These are phyloP conservation scores for Creontiades dilutus DNA, from an alignment of 2,888 invertebrate genomes.

Conservation along the genomic window DNA sequence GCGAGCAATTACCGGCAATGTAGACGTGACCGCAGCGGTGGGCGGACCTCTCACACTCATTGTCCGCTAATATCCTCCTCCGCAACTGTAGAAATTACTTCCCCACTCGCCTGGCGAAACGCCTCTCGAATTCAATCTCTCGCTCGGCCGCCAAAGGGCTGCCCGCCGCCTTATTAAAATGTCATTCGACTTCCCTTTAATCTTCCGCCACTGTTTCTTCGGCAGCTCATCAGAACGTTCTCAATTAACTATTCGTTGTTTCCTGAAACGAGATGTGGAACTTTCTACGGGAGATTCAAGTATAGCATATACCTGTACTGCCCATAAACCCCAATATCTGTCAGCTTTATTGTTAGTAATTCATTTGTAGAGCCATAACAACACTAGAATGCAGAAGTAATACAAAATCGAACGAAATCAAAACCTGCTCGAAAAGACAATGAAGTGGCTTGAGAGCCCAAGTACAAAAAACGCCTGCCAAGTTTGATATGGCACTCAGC, in stretches of 20 bases:
- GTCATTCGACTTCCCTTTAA: conserved; percentile 24
- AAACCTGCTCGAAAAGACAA: too few relatives aligned
- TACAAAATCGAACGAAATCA: too few relatives aligned
- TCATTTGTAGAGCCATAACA: too few relatives aligned
- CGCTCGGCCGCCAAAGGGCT: background rate
- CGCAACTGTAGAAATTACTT: conserved; percentile 52
- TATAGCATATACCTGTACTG: too few relatives aligned
- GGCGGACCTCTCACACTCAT: conserved; percentile 33
- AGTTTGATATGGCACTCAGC: too few relatives aligned
- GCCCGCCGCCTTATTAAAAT: conserved; percentile 21
- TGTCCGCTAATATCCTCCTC: conserved; percentile 58
- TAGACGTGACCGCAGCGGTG: background rate
- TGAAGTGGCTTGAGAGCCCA: too few relatives aligned
- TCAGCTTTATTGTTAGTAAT: too few relatives aligned
- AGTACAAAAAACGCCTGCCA: too few relatives aligned
- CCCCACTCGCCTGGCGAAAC: conserved; percentile 17
- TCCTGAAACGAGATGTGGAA: too few relatives aligned
- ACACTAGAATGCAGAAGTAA: too few relatives aligned
- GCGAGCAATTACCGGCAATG: background rate
- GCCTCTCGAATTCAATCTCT: conserved; percentile 3
- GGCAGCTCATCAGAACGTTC: background rate
- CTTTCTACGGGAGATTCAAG: too few relatives aligned
- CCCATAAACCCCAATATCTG: too few relatives aligned
- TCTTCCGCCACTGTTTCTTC: background rate
- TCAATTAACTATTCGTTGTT: background rate